Conservation (phyloP, 2,113 vertebrate species). For the Bos javanicus region DNA sequence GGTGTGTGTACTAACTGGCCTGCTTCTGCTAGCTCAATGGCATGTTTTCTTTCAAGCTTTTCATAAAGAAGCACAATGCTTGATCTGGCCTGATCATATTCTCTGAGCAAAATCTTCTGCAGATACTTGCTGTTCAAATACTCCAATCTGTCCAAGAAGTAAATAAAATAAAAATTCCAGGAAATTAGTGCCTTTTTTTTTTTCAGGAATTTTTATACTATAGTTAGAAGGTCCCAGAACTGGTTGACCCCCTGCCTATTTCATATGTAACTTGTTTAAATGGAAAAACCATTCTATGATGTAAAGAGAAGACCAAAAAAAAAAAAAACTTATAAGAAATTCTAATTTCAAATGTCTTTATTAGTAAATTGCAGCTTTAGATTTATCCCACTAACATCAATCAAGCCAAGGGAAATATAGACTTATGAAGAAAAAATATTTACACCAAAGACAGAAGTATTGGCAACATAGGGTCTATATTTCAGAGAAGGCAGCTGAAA, state of each 20-base stretch:
- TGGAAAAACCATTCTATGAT: background rate
- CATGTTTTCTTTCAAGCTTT: slow-evolving; percentile 86
- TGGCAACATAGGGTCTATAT: background rate
- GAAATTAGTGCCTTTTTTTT: background rate
- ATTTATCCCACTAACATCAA: background rate
- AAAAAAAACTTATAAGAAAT: background rate
- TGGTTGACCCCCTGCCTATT: background rate
- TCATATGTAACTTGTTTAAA: background rate
- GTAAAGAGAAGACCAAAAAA: background rate
- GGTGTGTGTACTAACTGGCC: slow-evolving; percentile 67
- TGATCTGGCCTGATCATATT: slow-evolving; percentile 83
- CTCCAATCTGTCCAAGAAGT: slow-evolving; percentile 78
- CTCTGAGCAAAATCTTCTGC: slow-evolving; percentile 85
- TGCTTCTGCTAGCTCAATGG: slow-evolving; percentile 79
- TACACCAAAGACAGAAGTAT: background rate
- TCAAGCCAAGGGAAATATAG: background rate
- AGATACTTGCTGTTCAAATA: slow-evolving; percentile 88
- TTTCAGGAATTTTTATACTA: background rate
- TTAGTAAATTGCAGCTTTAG: background rate
- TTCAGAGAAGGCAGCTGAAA: background rate
- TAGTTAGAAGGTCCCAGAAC: background rate
- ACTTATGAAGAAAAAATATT: background rate
- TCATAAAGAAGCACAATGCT: slow-evolving; percentile 89
- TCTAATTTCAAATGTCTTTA: background rate
- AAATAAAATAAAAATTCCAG: background rate